phyloP scores from a whole-genome alignment of 2,888 invertebrate species.

The Apotomis betuletana region DNA sequence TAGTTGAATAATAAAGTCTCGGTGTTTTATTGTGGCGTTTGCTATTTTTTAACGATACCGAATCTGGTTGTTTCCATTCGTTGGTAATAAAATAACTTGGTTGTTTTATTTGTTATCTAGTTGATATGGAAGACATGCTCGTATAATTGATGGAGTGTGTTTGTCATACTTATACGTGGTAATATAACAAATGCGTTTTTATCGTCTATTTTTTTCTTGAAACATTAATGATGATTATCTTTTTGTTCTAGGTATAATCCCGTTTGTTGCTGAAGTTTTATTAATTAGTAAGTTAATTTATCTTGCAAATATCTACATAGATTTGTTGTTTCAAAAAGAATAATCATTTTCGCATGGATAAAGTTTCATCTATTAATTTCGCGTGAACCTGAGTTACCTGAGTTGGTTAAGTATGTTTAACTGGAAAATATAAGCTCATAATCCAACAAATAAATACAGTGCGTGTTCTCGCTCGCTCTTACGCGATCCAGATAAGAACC shows the following conservation, averaged over 20 bases:
- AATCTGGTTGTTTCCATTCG: slow-evolving; percentile 1
- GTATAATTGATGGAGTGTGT: slow-evolving; percentile 4
- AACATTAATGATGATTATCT: neutral
- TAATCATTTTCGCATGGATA: too few species aligned
- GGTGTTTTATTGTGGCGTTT: slow-evolving; percentile 21
- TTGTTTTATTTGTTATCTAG: neutral
- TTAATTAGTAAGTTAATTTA: too few species aligned
- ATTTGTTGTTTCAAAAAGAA: too few species aligned
- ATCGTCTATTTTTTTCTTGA: neutral
- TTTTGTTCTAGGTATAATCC: slow-evolving; percentile 25
- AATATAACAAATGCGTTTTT: slow-evolving; percentile 2
- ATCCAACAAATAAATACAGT: too few species aligned
- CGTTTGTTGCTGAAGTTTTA: neutral
- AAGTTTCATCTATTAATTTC: too few species aligned
- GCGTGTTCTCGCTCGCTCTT: too few species aligned
- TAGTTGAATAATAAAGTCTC: slow-evolving; percentile 18
- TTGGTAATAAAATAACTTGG: slow-evolving; percentile 3
- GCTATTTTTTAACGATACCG: slow-evolving; percentile 23
- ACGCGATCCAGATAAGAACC: too few species aligned
- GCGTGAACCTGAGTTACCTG: too few species aligned
- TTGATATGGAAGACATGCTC: slow-evolving; percentile 1
- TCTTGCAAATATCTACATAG: too few species aligned
- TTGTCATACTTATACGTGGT: neutral
- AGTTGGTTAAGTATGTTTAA: too few species aligned
- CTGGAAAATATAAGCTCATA: too few species aligned